Conservation (phyloP, 2,113 vertebrate genomes). For the Psilopsiagon aymara region DNA sequence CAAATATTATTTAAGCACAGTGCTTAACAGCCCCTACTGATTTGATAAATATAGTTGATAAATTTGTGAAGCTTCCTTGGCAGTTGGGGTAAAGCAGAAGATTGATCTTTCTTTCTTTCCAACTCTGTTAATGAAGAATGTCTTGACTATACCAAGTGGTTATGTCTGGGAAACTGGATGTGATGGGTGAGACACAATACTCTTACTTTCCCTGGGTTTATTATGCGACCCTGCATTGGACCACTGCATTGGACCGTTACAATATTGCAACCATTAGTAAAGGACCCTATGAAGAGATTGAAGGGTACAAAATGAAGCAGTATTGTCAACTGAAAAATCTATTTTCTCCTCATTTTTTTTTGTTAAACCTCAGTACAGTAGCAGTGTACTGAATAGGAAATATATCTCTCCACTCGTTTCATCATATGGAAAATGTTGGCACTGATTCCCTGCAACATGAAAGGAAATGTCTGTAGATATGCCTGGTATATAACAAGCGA, state of each 20-base stretch:
- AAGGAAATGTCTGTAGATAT: constrained; percentile 26
- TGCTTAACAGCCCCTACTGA: background rate
- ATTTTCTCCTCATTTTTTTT: background rate
- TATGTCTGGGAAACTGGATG: background rate
- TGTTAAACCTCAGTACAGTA: background rate
- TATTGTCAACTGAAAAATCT: background rate
- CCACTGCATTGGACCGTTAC: too few species aligned
- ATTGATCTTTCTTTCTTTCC: background rate
- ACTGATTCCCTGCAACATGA: background rate
- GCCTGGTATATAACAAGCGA: background rate
- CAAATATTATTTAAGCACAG: background rate
- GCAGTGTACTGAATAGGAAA: background rate
- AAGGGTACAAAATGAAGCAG: background rate
- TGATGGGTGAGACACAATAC: background rate
- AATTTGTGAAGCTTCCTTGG: background rate
- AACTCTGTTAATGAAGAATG: background rate
- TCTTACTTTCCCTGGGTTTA: background rate
- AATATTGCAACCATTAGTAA: background rate
- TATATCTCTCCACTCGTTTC: background rate
- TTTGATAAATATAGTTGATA: background rate
- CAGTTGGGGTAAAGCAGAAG: background rate
- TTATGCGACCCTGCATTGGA: background rate
- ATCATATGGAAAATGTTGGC: constrained; percentile 26
- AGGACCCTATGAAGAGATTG: background rate
- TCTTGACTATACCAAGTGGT: background rate